Percentiles rank a stretch among this genome's conserved stretches.
Evolutionary conservation across 2,113 vertebrate species (phyloP).

Genomic region (Bostrychus sinensis): DNA sequence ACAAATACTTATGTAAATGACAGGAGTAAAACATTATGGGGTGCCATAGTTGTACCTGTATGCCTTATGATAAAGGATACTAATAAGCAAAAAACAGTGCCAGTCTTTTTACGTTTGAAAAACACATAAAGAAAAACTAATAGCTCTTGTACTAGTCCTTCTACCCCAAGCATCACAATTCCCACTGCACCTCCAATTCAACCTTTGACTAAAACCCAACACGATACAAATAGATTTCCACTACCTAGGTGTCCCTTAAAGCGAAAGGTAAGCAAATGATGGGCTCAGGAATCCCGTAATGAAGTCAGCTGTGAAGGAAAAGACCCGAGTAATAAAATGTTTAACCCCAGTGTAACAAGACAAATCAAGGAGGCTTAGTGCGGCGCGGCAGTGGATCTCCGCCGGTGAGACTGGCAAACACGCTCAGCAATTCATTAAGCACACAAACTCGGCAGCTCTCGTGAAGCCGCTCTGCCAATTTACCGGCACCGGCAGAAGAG

Average conservation of each 20-base stretch:
- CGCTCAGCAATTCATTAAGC: slow-evolving; percentile 76
- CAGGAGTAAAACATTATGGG: too few relatives aligned
- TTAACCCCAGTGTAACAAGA: slow-evolving; percentile 77
- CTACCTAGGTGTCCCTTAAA: slow-evolving; percentile 38
- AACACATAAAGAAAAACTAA: not conserved
- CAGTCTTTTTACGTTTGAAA: not conserved
- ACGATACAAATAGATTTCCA: slow-evolving; percentile 24
- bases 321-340: slow-evolving; percentile 72
- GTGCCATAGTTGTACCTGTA: too few relatives aligned
- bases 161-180: not conserved
- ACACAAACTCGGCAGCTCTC: slow-evolving; percentile 63
- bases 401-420: slow-evolving; percentile 73
- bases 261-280: slow-evolving; percentile 59
- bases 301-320: slow-evolving; percentile 62
- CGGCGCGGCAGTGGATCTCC: slow-evolving; percentile 67
- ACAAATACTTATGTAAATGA: too few relatives aligned
- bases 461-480: slow-evolving; percentile 69
- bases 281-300: slow-evolving; percentile 57
- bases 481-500: slow-evolving; percentile 52
- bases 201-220: slow-evolving; percentile 10
- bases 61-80: too few relatives aligned
- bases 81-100: not conserved
- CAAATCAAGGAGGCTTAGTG: slow-evolving; percentile 68
- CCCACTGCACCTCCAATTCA: slow-evolving; percentile 10
- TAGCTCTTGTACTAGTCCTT: not conserved